Evolutionary conservation across 2,113 vertebrate genomes (phyloP).

Genomic region (Capreolus pygargus): DNA sequence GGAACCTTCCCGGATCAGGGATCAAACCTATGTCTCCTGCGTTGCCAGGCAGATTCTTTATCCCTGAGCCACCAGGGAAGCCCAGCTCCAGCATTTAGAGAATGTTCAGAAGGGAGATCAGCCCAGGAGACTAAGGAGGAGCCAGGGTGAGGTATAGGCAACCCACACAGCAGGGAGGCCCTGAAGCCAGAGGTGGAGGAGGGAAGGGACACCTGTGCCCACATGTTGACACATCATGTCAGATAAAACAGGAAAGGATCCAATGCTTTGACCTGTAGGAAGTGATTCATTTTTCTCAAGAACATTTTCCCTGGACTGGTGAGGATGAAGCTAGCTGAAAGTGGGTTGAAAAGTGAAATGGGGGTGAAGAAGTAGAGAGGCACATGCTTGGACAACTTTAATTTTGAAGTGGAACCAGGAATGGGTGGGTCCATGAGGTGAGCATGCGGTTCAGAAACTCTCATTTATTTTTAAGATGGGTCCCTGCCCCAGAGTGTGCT

Average conservation of each 20-base stretch:
- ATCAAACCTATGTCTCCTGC: not conserved
- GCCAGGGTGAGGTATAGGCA: too few species aligned
- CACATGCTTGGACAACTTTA: not conserved
- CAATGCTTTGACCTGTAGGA: not conserved
- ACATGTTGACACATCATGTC: not conserved
- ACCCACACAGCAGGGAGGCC: not conserved
- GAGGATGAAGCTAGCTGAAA: not conserved
- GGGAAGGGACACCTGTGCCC: not conserved
- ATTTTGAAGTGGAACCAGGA: not conserved
- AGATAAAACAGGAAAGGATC: not conserved
- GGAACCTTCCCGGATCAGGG: not conserved
- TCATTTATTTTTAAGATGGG: not conserved
- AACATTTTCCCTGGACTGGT: not conserved
- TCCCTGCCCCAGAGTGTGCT: not conserved
- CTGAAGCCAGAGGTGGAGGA: not conserved
- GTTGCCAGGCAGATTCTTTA: not conserved
- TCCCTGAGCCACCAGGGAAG: not conserved
- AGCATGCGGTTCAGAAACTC: not conserved
- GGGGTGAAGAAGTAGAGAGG: not conserved
- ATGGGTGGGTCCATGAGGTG: not conserved
- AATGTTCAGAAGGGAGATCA: not conserved
- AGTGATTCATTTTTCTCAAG: not conserved
- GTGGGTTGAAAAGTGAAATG: not conserved
- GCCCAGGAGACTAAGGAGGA: not conserved
- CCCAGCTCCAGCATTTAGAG: not conserved